phyloP scores from a whole-genome alignment of 2,888 invertebrate species.

The Agriopis aurantiaria region DNA sequence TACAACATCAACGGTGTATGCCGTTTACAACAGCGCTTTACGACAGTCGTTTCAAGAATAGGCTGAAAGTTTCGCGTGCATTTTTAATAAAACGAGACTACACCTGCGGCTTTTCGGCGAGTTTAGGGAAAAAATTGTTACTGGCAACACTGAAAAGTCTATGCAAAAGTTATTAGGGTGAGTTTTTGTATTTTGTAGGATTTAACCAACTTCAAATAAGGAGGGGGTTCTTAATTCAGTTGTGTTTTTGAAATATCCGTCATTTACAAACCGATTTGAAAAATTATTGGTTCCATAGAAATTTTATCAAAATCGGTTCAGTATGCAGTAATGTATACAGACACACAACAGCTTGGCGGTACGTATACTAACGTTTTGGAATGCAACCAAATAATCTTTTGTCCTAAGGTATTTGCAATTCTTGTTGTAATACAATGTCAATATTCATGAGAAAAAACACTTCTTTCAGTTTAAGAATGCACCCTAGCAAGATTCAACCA shows the following conservation, averaged over 20 bases:
- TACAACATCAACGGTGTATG: conserved; percentile 38
- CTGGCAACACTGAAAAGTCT: conserved; percentile 17
- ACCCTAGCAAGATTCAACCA: background rate
- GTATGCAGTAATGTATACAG: too few relatives aligned
- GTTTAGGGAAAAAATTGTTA: conserved; percentile 13
- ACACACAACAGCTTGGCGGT: too few relatives aligned
- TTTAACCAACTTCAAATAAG: background rate
- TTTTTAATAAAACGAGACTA: conserved; percentile 65
- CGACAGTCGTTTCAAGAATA: conserved; percentile 40
- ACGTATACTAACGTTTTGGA: too few relatives aligned
- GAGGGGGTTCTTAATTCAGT: too few relatives aligned
- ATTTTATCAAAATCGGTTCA: too few relatives aligned
- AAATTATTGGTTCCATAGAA: too few relatives aligned
- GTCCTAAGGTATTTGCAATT: too few relatives aligned
- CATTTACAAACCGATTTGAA: too few relatives aligned
- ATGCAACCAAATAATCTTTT: too few relatives aligned
- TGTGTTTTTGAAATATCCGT: too few relatives aligned
- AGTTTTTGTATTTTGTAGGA: background rate
- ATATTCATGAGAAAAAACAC: background rate
- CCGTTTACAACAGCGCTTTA: conserved; percentile 37
- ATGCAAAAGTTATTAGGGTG: background rate
- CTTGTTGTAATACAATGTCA: background rate
- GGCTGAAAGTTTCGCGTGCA: conserved; percentile 50
- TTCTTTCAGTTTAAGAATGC: background rate
- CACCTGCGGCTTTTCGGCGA: conserved; percentile 59